Evolutionary conservation across 1,140 invertebrate species (phyloP), one percentile per base, ranked within the genome.

Genomic region (Gonatopus flavifemur): DNA sequence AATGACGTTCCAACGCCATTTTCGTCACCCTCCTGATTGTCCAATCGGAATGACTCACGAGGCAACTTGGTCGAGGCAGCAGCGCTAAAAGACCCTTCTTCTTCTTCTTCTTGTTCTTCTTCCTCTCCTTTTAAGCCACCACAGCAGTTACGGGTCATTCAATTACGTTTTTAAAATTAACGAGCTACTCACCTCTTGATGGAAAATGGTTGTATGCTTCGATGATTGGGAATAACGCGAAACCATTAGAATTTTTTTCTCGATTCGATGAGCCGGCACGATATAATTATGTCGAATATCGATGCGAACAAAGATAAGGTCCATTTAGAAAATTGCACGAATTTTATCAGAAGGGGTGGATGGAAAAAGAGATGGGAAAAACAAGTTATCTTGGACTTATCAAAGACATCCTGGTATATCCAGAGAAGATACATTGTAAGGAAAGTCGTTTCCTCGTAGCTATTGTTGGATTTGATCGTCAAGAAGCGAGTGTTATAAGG

Each of bases 201-300:
- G 74, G 72, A 76, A 76, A 77, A 76, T 77, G 72, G 75, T 70
- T 74, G 69, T 76, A 76, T 76, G 75, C 74, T 70, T 65, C 64
- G 65, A 64, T 75, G 65, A 53, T 60, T 75, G 67, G 65, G 70
- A 77, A 75, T 70, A 74, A n/a, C n/a, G 69, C 73, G 57, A 67
- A 74, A 60, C 66, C 63, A 75, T 77, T 76, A 74, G 59, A 50
- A 30, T 64, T 61, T 61, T 36, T 33, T 53, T 62, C 53, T 22
- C 28, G 45, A 49, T 65, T n/a, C n/a, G n/a, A n/a, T n/a, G n/a
- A n/a, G n/a, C n/a, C n/a, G n/a, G n/a, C n/a, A n/a, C n/a, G n/a
- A n/a, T n/a, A n/a, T n/a, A n/a, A n/a, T n/a, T n/a, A n/a, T n/a
- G n/a, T n/a, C n/a, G n/a, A n/a, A n/a, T n/a, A n/a, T n/a, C n/a